Evolutionary conservation across 2,113 vertebrate genomes (phyloP).

Genomic region (Hippocampus barbouri): DNA sequence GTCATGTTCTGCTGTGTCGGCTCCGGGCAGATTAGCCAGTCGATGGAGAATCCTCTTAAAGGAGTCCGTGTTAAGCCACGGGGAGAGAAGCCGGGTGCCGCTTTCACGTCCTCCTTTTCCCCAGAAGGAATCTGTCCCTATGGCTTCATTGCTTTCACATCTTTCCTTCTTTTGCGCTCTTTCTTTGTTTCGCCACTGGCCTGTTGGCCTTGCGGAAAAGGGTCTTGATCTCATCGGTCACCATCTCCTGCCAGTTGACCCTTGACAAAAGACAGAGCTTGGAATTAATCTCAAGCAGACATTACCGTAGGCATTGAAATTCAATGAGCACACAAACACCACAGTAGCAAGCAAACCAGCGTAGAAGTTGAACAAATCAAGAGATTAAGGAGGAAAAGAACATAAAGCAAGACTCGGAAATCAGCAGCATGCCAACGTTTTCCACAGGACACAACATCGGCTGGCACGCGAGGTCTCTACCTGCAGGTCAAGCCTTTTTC

Average conservation of each 20-base stretch:
- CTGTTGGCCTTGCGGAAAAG: constrained; percentile 76
- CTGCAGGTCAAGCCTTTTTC: constrained; percentile 74
- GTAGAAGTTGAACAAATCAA: constrained; percentile 51
- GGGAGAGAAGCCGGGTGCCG: constrained; percentile 47
- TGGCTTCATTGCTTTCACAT: constrained; percentile 9
- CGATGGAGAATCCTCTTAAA: constrained; percentile 76
- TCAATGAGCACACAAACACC: background rate
- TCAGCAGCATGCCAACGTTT: constrained; percentile 7
- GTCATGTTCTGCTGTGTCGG: constrained; percentile 70
- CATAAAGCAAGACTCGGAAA: constrained; percentile 25
- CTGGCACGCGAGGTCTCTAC: constrained; percentile 66
- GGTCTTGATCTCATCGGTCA: constrained; percentile 82
- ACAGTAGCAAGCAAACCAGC: background rate
- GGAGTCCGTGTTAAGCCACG: constrained; percentile 64
- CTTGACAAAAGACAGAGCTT: constrained; percentile 57
- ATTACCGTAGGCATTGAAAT: background rate
- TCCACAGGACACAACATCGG: constrained; percentile 48
- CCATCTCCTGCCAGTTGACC: constrained; percentile 78
- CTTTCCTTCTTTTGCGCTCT: constrained; percentile 23
- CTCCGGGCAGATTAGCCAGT: constrained; percentile 69
- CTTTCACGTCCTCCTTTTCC: constrained; percentile 6
- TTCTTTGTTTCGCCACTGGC: constrained; percentile 67
- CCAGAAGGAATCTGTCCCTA: constrained; percentile 1
- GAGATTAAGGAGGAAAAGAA: constrained; percentile 45
- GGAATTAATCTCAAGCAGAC: background rate